These are phyloP conservation scores for Irena cyanogastra DNA, from an alignment of 2,113 vertebrate species.

Conservation along the genomic window DNA sequence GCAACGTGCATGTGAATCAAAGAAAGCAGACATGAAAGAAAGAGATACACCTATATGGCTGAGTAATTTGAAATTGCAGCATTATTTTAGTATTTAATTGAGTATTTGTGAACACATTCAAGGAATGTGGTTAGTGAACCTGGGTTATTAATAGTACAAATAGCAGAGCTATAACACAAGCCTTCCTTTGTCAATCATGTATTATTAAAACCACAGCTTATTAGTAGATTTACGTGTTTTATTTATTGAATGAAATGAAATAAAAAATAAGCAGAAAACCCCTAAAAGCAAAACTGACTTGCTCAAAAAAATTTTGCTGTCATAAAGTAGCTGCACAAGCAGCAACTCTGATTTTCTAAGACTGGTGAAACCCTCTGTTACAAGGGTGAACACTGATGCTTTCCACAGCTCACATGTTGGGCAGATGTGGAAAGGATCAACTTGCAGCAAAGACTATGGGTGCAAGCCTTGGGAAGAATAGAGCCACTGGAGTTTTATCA, in stretches of 20 bases:
- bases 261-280: neutral
- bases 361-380: neutral
- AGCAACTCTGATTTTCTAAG: neutral
- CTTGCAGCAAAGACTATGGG: neutral
- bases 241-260: neutral
- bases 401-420: neutral
- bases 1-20: neutral
- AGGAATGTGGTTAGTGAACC: neutral
- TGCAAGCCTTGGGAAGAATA: neutral
- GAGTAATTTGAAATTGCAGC: neutral
- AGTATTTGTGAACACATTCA: neutral
- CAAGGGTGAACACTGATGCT: neutral
- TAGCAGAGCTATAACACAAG: neutral
- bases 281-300: neutral
- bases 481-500: neutral
- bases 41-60: neutral
- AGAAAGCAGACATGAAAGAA: neutral
- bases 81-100: neutral
- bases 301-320: neutral
- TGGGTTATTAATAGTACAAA: neutral
- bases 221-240: neutral
- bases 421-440: constrained; percentile 30
- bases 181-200: neutral
- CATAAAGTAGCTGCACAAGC: neutral
- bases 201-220: neutral